Base-by-base conservation (phyloP, 1,140 invertebrate species). In the Notospermus geniculatus region DNA sequence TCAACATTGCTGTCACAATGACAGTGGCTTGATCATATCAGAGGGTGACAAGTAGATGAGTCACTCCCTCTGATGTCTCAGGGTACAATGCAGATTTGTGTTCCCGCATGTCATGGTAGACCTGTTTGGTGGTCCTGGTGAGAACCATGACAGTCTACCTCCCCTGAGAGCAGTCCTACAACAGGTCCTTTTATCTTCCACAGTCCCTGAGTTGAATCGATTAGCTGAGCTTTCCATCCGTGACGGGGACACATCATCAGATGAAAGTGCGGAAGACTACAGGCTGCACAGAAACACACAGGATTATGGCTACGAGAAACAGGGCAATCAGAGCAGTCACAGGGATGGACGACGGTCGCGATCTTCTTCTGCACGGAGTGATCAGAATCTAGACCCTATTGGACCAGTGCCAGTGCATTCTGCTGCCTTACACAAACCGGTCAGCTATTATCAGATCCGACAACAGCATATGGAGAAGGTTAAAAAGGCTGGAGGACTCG, bases 391-490 rank as follows among this genome's bases (percentile, higher is more conserved):
- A 53, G 41, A 64, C 55, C 25, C 59, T 63, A 53, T 58, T 46
- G 19, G 60, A 64, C 1, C 32, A 64, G 2, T 55, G 13, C 25
- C 68, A 67, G 17, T 69, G n/a, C 61, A 66, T 27, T 68, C 71
- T 13, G 73, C 67, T 30, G 69, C 74, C 41, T 59, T 77, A 25
- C 75, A 79, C 54, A 57, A 67, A 22, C 71, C 70, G 11, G 54
- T 69, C 2, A 74, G 74, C 54, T 76, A 77, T 62, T 67, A 69
- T 45, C 67, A 76, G 45, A 65, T 70, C 13, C 71, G 68, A 69
- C 65, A 70, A 41, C 57, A 69, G 32, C 73, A 75, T 39, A 57
- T 59, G 15, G 71, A 74, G 17, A 70, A 70, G 60, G 43, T 76
- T 23, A 69, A 70, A 46, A 73, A 75, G 62, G 70, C 69, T 30